These are phyloP conservation scores for Choristoneura rosaceana DNA, from an alignment of 2,888 invertebrate genomes.

Conservation along the genomic window DNA sequence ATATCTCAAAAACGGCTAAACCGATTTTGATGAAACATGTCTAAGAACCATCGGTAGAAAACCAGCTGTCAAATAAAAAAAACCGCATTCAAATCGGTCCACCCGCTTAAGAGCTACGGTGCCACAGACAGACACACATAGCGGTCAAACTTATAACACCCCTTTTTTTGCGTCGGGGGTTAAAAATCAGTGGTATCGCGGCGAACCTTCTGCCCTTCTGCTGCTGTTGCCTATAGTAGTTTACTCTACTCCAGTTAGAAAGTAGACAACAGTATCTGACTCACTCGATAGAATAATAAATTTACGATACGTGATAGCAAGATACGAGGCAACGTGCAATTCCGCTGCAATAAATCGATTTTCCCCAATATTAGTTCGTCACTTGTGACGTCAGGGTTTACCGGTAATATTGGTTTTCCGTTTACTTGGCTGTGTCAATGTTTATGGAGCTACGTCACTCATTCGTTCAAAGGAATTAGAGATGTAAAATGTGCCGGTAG, in stretches of 20 bases:
- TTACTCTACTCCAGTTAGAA: background rate
- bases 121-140: too few relatives aligned
- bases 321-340: slow-evolving; percentile 14
- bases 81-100: too few relatives aligned
- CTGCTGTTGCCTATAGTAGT: too few relatives aligned
- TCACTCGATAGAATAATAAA: background rate
- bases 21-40: too few relatives aligned
- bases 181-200: too few relatives aligned
- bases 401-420: background rate
- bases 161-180: too few relatives aligned
- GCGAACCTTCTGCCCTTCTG: too few relatives aligned
- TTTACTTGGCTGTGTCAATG: slow-evolving; percentile 1
- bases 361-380: slow-evolving; percentile 12
- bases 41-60: too few relatives aligned
- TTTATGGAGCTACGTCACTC: background rate
- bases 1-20: too few relatives aligned
- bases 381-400: slow-evolving; percentile 3
- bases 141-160: too few relatives aligned
- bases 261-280: background rate
- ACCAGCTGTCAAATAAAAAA: too few relatives aligned
- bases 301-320: slow-evolving; percentile 17
- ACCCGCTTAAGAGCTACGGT: too few relatives aligned
- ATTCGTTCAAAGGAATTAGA: background rate
- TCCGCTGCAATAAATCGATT: slow-evolving; percentile 10
- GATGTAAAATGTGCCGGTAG: background rate